phyloP scores from a whole-genome alignment of 2,888 invertebrate species.

The Pandemis cinnamomeana region DNA sequence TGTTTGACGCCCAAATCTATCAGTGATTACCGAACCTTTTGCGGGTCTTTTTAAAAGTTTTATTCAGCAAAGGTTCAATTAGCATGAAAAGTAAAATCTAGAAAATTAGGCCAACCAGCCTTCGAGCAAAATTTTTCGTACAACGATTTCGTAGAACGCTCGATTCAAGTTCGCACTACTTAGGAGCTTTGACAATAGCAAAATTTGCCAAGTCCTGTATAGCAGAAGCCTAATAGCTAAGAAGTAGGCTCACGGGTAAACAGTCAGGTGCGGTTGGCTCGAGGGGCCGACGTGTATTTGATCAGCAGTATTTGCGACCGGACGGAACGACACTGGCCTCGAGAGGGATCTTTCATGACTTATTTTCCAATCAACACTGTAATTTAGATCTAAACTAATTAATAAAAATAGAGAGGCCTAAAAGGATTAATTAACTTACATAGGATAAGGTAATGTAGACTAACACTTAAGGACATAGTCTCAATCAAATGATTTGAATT shows the following conservation, averaged over 20 bases:
- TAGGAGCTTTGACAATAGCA: no score
- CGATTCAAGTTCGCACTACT: no score
- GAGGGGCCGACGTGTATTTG: conserved; percentile 56
- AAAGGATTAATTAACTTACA: not conserved
- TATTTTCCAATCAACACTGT: not conserved
- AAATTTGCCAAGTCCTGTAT: conserved; percentile 2
- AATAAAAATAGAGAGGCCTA: not conserved
- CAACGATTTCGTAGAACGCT: no score
- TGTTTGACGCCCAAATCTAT: no score
- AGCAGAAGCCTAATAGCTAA: conserved; percentile 25
- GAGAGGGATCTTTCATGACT: conserved; percentile 27
- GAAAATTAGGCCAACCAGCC: no score
- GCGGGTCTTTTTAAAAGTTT: not conserved
- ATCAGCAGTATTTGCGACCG: conserved; percentile 60
- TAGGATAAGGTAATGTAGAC: no score
- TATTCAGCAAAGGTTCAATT: no score
- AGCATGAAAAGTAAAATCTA: no score
- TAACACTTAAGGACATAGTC: no score
- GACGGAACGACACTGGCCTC: conserved; percentile 49
- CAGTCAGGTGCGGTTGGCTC: conserved; percentile 28
- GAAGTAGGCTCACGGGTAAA: conserved; percentile 24
- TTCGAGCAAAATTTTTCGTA: no score
- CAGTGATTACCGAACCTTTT: no score
- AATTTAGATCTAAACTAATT: not conserved
- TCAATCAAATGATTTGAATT: no score